Percentiles rank a stretch among this genome's conserved stretches.
These are phyloP conservation scores for Sarcophaga subvicina DNA, from an alignment of 2,888 invertebrate species.

Conservation along the genomic window DNA sequence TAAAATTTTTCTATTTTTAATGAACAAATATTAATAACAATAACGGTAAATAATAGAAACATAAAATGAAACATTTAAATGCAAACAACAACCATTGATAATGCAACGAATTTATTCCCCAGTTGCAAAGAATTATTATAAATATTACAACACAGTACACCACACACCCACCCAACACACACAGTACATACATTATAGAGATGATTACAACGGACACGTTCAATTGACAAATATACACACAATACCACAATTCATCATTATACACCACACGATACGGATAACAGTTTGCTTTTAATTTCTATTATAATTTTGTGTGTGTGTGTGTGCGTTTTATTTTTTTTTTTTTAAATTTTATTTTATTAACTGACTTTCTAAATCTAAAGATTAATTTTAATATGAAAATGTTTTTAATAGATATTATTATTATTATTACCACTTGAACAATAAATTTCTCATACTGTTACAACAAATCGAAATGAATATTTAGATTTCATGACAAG, in stretches of 20 bases:
- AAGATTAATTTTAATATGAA: slow-evolving; percentile 17
- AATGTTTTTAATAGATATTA: slow-evolving; percentile 39
- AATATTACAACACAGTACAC: neutral
- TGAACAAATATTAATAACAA: slow-evolving; percentile 53
- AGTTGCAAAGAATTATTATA: slow-evolving; percentile 48
- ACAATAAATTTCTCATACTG: too few relatives aligned
- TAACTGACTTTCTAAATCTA: slow-evolving; percentile 32
- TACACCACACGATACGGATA: slow-evolving; percentile 48
- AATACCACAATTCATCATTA: slow-evolving; percentile 2
- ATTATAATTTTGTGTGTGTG: too few relatives aligned
- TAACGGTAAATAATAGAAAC: slow-evolving; percentile 22
- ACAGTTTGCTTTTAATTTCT: too few relatives aligned
- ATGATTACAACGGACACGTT: neutral
- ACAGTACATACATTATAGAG: slow-evolving; percentile 15
- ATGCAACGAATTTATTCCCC: slow-evolving; percentile 68
- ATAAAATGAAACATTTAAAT: slow-evolving; percentile 18
- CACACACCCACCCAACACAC: neutral
- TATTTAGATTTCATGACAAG: neutral
- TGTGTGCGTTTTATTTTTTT: too few relatives aligned
- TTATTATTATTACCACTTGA: neutral
- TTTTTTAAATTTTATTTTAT: neutral
- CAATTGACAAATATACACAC: slow-evolving; percentile 49
- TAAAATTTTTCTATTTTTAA: slow-evolving; percentile 31
- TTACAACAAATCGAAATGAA: neutral
- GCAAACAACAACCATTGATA: slow-evolving; percentile 37